A percentile compares a stretch with the other conserved stretches of the same genome.
Evolutionary conservation across 2,113 vertebrate species (phyloP).

Genomic region (Antechinus stuartii): DNA sequence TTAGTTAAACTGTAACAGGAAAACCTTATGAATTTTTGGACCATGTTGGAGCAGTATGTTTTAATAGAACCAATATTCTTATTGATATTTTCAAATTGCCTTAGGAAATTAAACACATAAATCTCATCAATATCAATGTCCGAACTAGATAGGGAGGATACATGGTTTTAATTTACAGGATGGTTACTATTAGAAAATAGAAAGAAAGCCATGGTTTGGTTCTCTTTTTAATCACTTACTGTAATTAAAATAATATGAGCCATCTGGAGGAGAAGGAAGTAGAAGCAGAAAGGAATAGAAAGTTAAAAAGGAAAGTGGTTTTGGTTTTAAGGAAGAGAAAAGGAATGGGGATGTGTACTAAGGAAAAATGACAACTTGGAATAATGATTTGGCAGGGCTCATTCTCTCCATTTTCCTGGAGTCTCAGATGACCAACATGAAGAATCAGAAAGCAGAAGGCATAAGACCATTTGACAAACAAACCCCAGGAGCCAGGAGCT

Average conservation of each 20-base stretch:
- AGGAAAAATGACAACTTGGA: background rate
- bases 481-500: rapidly evolving
- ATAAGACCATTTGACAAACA: background rate
- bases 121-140: background rate
- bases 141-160: background rate
- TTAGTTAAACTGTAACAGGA: background rate
- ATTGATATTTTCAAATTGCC: background rate
- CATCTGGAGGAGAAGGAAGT: rapidly evolving
- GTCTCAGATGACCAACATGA: background rate
- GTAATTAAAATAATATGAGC: background rate
- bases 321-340: background rate
- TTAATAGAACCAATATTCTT: background rate
- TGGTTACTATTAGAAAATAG: background rate
- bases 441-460: background rate
- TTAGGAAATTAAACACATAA: background rate
- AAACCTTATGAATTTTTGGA: background rate
- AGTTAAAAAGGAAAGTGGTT: rapidly evolving
- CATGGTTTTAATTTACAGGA: background rate
- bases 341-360: rapidly evolving
- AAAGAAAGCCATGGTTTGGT: background rate
- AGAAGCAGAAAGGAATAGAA: background rate
- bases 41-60: background rate
- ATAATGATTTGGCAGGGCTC: background rate
- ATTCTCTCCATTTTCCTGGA: rapidly evolving
- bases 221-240: background rate